Evolutionary conservation across 2,888 invertebrate genomes (phyloP), one percentile per base, ranked within the genome.

Genomic region (Drosophila affinis): DNA sequence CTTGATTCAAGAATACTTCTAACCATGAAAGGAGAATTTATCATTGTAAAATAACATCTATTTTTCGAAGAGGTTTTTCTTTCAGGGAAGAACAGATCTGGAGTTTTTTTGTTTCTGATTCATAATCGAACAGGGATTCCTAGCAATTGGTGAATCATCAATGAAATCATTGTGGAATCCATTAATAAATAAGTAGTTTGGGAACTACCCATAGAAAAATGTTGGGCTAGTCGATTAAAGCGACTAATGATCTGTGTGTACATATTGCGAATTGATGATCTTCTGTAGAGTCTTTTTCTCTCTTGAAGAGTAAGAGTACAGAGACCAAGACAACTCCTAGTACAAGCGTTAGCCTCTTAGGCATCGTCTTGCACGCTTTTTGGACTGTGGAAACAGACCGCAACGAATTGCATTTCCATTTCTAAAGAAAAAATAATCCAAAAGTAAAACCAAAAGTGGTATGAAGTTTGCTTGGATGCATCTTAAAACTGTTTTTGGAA

Each of bases 341-440:
- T 48, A 48, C 44, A 49, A 69, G 47, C 9, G 2, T 29, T 29
- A 9, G 71, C 52, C 29, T 48, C 52, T 64, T 52, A 46, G 47
- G 53, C 59, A 70, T 24, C 59, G 59, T 45, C 61, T 61, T 60
- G 54, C 71, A 70, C 70, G 70, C 70, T 71, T 71, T 56, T 71
- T 10, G 71, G 47, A 53, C 48, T 51, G 62, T 48, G 61, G 29
- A 75, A 78, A 58, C 83, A 81, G 81, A 81, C 75, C 86, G 77
- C 79, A 83, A 86, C 80, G 71, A 72, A 73, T 71, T 77, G 77
- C 86, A 82, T 80, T 75, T 75, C 62, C 63, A 75, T 75, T 84
- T 83, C 71, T 9, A 4, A 32, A 29, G 45, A 39, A 58, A 21
- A 24, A 17, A 14, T 18, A 53, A 63, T 70, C 63, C 14, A 59